Evolutionary conservation across 2,113 vertebrate species (phyloP), one percentile per base, ranked within the genome.

Genomic region (Nematolebias whitei): DNA sequence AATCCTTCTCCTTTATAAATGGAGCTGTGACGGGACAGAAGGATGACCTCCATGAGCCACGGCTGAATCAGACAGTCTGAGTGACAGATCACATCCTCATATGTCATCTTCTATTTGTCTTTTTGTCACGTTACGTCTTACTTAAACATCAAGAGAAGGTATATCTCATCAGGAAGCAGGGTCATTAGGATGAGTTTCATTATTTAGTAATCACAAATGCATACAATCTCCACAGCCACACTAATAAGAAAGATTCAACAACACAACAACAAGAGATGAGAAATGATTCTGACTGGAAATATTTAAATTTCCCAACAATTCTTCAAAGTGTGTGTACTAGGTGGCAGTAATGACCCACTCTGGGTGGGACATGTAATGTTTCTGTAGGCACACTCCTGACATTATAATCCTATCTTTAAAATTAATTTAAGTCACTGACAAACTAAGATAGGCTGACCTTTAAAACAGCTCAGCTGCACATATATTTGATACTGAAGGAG

Each of bases 391-490:
- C 2, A 4, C 29, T 32, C 15, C 49, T 38, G 19, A 74, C 35
- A 45, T 64, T 74, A 71, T 80, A 35, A 79, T 68, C 70, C 44
- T 63, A 62, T 57, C 64, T 76, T 76, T 49, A 74, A 57, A 63
- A 53, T 26, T 43, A 15, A 22, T 76, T 69, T 54, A 40, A 63
- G 66, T 60, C 12, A 13, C 18, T 26, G 26, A 11, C 64, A 53
- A 14, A 61, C 1, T 44, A 1, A 18, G 2, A 18, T 5, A 44
- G 16, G 16, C 18, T 39, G 38, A 39, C 38, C 38, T 39, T 39
- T 39, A 39, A 39, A 39, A 39, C 38, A 5, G 38, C 12, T 39
- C 4, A n/a, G n/a, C n/a, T 12, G 9, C 11, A 12, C 11, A 5
- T 39, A 39, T 3, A 39, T 39, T 39, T 39, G 14, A 41, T 41